A percentile compares a stretch with the other conserved stretches of the same genome.
phyloP scores from a whole-genome alignment of 1,140 invertebrate genomes.

The Aporrectodea caliginosa region DNA sequence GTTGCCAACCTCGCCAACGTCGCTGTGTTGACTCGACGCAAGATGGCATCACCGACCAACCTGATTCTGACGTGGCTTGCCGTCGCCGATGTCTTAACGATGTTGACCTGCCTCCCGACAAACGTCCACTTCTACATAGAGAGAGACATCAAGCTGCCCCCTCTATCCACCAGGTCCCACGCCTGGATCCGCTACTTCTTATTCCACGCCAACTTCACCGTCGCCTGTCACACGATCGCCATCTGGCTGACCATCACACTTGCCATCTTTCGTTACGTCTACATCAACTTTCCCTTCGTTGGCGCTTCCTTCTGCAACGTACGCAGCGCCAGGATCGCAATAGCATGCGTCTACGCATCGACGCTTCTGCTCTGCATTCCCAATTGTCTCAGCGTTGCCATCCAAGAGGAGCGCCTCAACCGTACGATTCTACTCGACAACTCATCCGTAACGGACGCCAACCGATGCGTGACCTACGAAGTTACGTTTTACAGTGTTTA shows the following conservation, averaged over 20 bases:
- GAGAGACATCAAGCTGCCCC: conserved; percentile 35
- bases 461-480: not conserved
- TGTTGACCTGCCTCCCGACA: conserved; percentile 82
- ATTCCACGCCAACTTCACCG: conserved; percentile 64
- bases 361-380: conserved; percentile 74
- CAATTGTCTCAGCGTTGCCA: conserved; percentile 61
- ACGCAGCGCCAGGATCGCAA: conserved; percentile 67
- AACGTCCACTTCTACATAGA: conserved; percentile 63
- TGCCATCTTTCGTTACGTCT: conserved; percentile 78
- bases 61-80: conserved; percentile 78
- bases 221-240: conserved; percentile 84
- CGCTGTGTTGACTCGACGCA: conserved; percentile 78
- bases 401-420: conserved; percentile 14
- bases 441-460: conserved; percentile 22
- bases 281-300: conserved; percentile 71
- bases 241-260: conserved; percentile 88
- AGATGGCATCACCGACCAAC: conserved; percentile 80
- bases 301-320: conserved; percentile 70
- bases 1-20: conserved; percentile 86
- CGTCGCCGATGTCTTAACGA: conserved; percentile 78
- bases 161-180: conserved; percentile 35
- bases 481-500: conserved; percentile 36
- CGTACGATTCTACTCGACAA: not conserved
- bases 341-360: conserved; percentile 68
- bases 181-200: conserved; percentile 47